Percentiles rank a stretch among this genome's conserved stretches.
These are phyloP conservation scores for Nipponia nippon DNA, from an alignment of 2,113 vertebrate genomes.

Conservation along the genomic window DNA sequence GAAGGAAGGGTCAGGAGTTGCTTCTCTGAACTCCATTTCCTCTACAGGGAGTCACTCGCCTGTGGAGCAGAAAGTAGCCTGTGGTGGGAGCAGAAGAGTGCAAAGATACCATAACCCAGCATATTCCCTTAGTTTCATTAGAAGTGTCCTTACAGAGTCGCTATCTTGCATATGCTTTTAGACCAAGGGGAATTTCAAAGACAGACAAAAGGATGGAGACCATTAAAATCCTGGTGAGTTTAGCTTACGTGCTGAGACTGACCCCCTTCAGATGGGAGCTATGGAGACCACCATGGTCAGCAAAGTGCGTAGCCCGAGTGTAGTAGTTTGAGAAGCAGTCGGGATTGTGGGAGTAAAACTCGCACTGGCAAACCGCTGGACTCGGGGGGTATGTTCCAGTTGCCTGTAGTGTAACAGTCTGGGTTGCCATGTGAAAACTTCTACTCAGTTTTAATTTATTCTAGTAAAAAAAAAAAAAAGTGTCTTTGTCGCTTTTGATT, in stretches of 20 bases:
- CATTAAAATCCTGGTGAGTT: neutral
- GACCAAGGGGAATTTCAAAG: neutral
- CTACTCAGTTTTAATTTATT: neutral
- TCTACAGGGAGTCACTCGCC: neutral
- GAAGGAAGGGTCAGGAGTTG: neutral
- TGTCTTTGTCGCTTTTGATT: neutral
- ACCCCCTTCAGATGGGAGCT: neutral
- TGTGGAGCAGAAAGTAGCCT: neutral
- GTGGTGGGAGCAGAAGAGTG: neutral
- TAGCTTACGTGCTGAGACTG: neutral
- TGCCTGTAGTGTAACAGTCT: neutral
- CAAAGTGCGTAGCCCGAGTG: no score
- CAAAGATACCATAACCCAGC: neutral
- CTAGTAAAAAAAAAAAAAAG: neutral
- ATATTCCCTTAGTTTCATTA: neutral
- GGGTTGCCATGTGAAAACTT: neutral
- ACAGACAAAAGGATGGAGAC: neutral
- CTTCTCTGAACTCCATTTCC: neutral
- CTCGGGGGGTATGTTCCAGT: neutral
- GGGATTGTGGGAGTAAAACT: neutral
- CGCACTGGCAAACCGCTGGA: neutral
- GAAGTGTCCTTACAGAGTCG: neutral
- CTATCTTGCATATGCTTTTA: neutral
- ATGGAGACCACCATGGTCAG: accelerated
- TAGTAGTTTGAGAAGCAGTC: neutral